Evolutionary conservation across 2,113 vertebrate genomes (phyloP), one percentile per base, ranked within the genome.

Genomic region (Myotis yumanensis): DNA sequence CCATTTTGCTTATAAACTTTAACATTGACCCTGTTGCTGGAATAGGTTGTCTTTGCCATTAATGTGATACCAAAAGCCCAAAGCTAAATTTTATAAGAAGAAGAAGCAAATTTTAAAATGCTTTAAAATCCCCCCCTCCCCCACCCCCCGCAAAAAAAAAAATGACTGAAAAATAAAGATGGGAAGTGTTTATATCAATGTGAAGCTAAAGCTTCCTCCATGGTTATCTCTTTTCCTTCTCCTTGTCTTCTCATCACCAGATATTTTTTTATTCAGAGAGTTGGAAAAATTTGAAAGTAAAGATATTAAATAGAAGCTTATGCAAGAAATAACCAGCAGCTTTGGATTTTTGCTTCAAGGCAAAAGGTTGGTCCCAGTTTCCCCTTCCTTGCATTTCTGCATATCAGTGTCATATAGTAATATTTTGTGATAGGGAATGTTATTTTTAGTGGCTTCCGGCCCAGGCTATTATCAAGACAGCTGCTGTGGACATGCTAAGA

Each of bases 31-130:
- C 57, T 62, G 28, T 62, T 62, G 59, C 25, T 62, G 46, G 25
- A 51, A 57, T 25, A 16, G 57, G 5, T 77, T 86, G 14, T 62
- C 57, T 80, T 85, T 64, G 30, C n/a, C 28, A 20, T 52, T 86
- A 88, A 43, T 17, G 8, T 46, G 59, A 43, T 40, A 8, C 18
- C 11, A 82, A 77, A 72, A 2, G 6, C n/a, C 43, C 5, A 48
- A 68, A 54, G n/a, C 57, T 93, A 80, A 68, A 71, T 86, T 95
- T 91, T 89, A 20, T 93, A 91, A 77, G 59, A 90, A 85, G 43
- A 1, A 54, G 48, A 62, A 71, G 23, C 15, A 90, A 72, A 76
- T 66, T 69, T 9, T 28, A 62, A 62, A 62, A 88, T 72, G 15
- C 22, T 86, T 90, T 75, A 89, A 77, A 68, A 0, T 23, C 25